Base-by-base conservation (phyloP, 2,113 vertebrate species). In the Brachyhypopomus gauderio region DNA sequence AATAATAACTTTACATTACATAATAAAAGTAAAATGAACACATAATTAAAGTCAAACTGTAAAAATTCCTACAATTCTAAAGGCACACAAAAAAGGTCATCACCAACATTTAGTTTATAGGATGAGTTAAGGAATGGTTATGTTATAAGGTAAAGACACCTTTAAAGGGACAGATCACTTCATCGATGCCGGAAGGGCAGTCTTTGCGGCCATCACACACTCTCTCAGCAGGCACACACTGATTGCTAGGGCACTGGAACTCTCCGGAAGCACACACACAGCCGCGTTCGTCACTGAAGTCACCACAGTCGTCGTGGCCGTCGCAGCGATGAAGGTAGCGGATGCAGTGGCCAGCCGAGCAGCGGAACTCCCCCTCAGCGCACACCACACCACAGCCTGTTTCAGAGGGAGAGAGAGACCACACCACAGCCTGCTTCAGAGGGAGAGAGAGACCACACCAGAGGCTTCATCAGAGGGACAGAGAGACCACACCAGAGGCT, bases 251-350 rank as follows among this genome's bases (percentile, higher is more conserved):
- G n/a, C 97, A 98, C 90, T 95, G 93, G 80, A 97, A 91, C 14
- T 91, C 88, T 9, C 90, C 94, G 0, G 83, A 25, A 2, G 87
- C 83, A 81, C 96, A 98, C 0, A 85, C 67, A 84, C 92, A 98
- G 85, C 87, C 92, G 0, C 81, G 87, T 85, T 98, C 97, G 12
- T 98, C 96, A 0, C 94, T 95, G 69, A 94, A 90, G 63, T 97
- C 96, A 0, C 93, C 96, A 3, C 96, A 98, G 92, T 98, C 93
- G 0, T 96, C 92, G 3, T 86, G 95, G 9, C 97, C 95, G 0
- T 97, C 93, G 14, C 97, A 98, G 85, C 92, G 93, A 17, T 92
- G 93, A 0, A 92, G 67, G 83, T 93, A 94, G 0, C 94, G 90
- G 52, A 98, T 86, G 14, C 97, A 98, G 0, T 63, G 92, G 1